Evolutionary conservation across 1,140 invertebrate species (phyloP).

Genomic region (Atta colombica): DNA sequence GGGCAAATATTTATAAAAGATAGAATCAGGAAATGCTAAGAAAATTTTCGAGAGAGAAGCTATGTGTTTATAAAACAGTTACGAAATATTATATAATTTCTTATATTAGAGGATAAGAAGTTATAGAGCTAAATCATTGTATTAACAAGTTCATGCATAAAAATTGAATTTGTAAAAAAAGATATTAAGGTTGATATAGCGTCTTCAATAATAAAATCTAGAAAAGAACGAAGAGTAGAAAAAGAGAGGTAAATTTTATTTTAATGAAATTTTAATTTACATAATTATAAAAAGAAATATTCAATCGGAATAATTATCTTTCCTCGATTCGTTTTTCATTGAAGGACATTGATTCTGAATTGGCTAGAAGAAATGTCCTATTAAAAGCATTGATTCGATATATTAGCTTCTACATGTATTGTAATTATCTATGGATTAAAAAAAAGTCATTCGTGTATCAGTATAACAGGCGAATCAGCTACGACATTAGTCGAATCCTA

Average conservation of each 20-base stretch:
- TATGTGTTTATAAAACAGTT: background rate
- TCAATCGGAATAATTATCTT: background rate
- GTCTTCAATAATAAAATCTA: background rate
- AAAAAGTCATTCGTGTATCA: conserved; percentile 15
- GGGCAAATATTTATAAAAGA: background rate
- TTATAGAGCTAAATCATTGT: background rate
- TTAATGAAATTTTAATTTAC: background rate
- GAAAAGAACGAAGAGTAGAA: background rate
- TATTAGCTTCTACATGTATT: background rate
- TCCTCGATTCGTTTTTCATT: background rate
- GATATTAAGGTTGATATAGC: background rate
- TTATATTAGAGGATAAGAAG: background rate
- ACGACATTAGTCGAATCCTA: conserved; percentile 50
- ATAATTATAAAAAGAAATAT: conserved; percentile 6
- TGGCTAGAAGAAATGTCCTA: background rate
- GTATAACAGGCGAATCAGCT: conserved; percentile 38
- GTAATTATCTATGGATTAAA: conserved; percentile 2
- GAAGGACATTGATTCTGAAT: background rate
- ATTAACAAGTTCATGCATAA: background rate
- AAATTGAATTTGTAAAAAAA: background rate
- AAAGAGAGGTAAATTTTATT: background rate
- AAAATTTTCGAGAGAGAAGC: background rate
- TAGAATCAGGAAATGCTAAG: background rate
- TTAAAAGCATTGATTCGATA: background rate
- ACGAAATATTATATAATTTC: background rate